Evolutionary conservation across 2,888 invertebrate species (phyloP).

Genomic region (Cheilosia urbana): DNA sequence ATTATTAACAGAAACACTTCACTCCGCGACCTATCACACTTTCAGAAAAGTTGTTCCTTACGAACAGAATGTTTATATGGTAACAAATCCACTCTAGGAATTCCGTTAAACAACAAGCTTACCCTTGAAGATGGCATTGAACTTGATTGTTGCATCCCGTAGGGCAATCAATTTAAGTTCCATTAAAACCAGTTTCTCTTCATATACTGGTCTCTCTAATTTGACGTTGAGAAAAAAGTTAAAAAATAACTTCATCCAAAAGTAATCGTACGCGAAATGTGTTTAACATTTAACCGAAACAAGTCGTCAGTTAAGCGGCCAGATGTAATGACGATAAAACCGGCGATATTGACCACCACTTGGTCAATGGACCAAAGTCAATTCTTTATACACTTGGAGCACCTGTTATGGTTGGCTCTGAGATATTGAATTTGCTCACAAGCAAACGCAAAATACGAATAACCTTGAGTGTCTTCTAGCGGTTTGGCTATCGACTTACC

Average conservation of each 20-base stretch:
- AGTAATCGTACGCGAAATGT: background rate
- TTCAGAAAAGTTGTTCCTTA: background rate
- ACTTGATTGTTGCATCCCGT: conserved; percentile 27
- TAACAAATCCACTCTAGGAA: conserved; percentile 15
- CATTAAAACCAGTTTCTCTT: conserved; percentile 47
- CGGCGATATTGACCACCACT: conserved; percentile 38
- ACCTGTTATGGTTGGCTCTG: conserved; percentile 8
- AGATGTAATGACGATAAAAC: background rate
- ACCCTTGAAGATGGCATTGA: conserved; percentile 53
- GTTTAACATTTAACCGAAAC: background rate
- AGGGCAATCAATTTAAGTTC: conserved; percentile 23
- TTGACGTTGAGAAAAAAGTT: background rate
- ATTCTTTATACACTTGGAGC: conserved; percentile 14
- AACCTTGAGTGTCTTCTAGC: conserved; percentile 47
- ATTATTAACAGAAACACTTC: background rate
- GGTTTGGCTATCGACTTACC: conserved; percentile 12
- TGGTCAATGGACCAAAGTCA: conserved; percentile 60
- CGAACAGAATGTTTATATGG: background rate
- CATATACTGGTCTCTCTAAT: conserved; percentile 3
- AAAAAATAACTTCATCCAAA: conserved; percentile 1
- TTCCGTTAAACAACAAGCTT: conserved; percentile 1
- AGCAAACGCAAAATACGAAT: conserved; percentile 44
- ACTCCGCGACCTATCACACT: conserved; percentile 19
- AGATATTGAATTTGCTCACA: conserved; percentile 12
- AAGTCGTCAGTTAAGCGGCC: conserved; percentile 1